Base-by-base conservation (phyloP, 2,888 invertebrate species). In the Polyploca ridens region DNA sequence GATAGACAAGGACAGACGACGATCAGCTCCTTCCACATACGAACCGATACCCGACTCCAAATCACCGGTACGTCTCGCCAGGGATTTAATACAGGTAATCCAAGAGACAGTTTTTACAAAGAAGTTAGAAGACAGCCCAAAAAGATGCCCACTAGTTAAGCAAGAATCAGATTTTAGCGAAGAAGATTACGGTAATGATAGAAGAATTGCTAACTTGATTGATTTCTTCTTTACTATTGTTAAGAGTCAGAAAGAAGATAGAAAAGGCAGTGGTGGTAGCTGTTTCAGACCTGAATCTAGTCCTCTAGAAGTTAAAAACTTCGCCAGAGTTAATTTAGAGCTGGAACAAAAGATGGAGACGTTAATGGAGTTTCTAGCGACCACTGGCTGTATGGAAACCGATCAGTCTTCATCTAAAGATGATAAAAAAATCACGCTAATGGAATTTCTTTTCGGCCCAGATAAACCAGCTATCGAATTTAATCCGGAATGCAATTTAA, bases 211-310 rank as follows among this genome's bases (percentile, higher is more conserved):
- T 0, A 93, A 92, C 70, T 72, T 94, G 7, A 93, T 94, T 10
- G 94, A 94, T 66, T 94, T 94, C 80, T 94, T 94, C 78, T 94
- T 94, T 58, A 93, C 94, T 0, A 92, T 94, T 62, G 94, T 94
- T 0, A 94, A 93, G 72, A 93, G 92, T 70, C 94, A 94, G 65
- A 91, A 86, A 54, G 90, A 90, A 11, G 91, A 92, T 0, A 77
- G 94, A 11, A 94, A 94, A 70, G 84, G 90, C 58, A 94, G 93
- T 65, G 87, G 87, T 0, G 90, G 87, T 0, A 92, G 91, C 67
- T 94, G 94, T 62, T 93, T 94, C 63, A 94, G 84, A 81, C 85
- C 87, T 3, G 94, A 94, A 75, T 74, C 76, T 0, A 91, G 90
- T 69, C 91, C 94, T 3, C 79, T 81, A 16, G 90, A 90, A 64